These are phyloP conservation scores for Tricholauxania praeusta DNA, from an alignment of 2,888 invertebrate species.

Conservation along the genomic window DNA sequence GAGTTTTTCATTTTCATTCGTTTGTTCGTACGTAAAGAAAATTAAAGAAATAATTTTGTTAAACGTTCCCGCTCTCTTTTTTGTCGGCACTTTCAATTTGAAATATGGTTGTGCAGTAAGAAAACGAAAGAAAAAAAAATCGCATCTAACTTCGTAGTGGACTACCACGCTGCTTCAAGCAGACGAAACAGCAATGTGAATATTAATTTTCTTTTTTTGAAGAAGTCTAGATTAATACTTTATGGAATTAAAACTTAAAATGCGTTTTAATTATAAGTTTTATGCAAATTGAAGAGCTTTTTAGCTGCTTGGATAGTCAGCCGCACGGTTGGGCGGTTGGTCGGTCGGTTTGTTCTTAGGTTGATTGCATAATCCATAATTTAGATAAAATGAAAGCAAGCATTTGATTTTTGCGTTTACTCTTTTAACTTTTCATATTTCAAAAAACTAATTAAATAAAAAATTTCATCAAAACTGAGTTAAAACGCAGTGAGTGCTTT, in stretches of 20 bases:
- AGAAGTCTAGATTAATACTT: constrained; percentile 24
- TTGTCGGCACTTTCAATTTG: neutral
- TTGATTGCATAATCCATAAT: no score
- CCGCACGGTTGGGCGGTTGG: no score
- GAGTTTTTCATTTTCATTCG: constrained; percentile 9
- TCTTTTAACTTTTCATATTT: no score
- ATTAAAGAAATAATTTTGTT: constrained; percentile 27
- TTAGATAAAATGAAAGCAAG: no score
- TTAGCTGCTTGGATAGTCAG: neutral
- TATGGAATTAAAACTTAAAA: constrained; percentile 16
- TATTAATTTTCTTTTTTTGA: neutral
- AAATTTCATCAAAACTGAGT: no score
- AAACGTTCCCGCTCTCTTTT: neutral
- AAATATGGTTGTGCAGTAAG: neutral
- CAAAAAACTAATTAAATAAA: no score
- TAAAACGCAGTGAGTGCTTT: no score
- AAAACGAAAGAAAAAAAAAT: neutral
- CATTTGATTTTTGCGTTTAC: no score
- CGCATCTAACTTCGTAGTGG: constrained; percentile 9
- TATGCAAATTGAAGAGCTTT: constrained; percentile 25
- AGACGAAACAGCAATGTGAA: neutral
- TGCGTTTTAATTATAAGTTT: constrained; percentile 26
- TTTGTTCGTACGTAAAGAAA: neutral
- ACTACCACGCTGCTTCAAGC: neutral
- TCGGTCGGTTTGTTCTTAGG: no score